phyloP scores from a whole-genome alignment of 2,888 invertebrate species.

The Plebejus argus region DNA sequence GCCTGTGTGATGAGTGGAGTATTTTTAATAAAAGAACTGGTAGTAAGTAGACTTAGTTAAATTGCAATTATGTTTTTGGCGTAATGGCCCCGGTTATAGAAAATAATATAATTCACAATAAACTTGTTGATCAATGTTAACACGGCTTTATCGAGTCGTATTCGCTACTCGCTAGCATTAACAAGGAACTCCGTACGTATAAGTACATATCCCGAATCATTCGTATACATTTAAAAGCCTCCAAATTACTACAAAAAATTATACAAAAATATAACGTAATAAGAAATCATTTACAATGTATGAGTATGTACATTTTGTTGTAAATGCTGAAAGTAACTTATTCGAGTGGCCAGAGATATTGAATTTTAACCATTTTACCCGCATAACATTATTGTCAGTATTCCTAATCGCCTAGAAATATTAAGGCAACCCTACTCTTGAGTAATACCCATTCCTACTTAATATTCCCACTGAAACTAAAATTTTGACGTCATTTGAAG shows the following conservation, averaged over 20 bases:
- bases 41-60: too few species aligned
- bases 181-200: slow-evolving; percentile 75
- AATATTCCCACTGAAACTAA: background rate
- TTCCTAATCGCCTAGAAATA: background rate
- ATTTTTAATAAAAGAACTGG: too few species aligned
- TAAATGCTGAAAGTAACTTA: slow-evolving; percentile 1
- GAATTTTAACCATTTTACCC: background rate
- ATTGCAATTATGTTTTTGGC: too few species aligned
- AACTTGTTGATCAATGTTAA: background rate
- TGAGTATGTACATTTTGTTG: slow-evolving; percentile 48
- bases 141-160: background rate
- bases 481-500: background rate
- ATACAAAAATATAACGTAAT: slow-evolving; percentile 60
- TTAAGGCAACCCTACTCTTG: background rate
- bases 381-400: slow-evolving; percentile 2
- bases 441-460: background rate
- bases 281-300: slow-evolving; percentile 63
- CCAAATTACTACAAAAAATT: slow-evolving; percentile 66
- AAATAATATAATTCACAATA: background rate
- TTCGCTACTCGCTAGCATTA: slow-evolving; percentile 38
- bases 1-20: too few species aligned
- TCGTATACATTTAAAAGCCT: slow-evolving; percentile 80
- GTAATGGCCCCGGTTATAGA: background rate
- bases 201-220: slow-evolving; percentile 78
- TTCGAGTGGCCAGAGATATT: background rate